These are phyloP conservation scores for Mizuhopecten yessoensis DNA, from an alignment of 1,140 invertebrate genomes.

Conservation along the genomic window DNA sequence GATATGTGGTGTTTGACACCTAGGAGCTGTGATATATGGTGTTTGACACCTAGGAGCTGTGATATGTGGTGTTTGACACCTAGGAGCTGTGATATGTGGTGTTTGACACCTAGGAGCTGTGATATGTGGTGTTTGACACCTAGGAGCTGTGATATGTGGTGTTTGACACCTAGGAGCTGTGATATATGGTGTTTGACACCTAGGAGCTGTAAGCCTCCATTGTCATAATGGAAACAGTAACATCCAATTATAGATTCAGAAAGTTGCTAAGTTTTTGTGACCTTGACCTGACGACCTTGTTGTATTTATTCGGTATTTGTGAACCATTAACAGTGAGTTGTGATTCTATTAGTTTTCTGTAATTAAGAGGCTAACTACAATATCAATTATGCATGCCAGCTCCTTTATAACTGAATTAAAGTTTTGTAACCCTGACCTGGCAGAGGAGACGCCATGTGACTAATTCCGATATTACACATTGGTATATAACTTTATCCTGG, in stretches of 20 bases:
- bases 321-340: neutral
- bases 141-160: too few relatives aligned
- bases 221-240: neutral
- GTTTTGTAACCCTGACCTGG: too few relatives aligned
- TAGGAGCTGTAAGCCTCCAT: too few relatives aligned
- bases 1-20: too few relatives aligned
- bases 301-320: neutral
- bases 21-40: too few relatives aligned
- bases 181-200: too few relatives aligned
- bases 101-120: too few relatives aligned
- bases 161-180: neutral
- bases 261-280: neutral
- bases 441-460: neutral
- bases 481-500: neutral
- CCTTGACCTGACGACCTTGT: neutral
- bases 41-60: too few relatives aligned
- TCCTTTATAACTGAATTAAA: neutral
- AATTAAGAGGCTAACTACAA: neutral
- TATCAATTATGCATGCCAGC: neutral
- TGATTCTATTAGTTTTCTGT: conserved; percentile 22
- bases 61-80: too few relatives aligned
- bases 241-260: too few relatives aligned
- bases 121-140: too few relatives aligned
- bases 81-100: too few relatives aligned
- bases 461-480: neutral